These are phyloP conservation scores for Sturmia bella DNA, from an alignment of 2,888 invertebrate genomes.

Conservation along the genomic window DNA sequence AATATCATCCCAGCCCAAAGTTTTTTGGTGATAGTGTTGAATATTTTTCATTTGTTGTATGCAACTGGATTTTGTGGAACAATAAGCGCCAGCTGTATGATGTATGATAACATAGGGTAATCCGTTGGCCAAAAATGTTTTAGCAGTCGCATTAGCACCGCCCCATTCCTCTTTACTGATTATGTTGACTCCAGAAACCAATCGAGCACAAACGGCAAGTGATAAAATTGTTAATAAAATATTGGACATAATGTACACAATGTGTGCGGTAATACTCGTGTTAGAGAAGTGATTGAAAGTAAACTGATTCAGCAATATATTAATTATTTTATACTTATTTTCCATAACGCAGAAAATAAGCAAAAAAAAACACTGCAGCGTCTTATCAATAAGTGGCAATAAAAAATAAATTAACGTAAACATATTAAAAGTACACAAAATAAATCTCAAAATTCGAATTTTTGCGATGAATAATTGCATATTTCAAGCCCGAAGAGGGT, in stretches of 20 bases:
- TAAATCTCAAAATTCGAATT: conserved; percentile 15
- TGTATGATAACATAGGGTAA: conserved; percentile 83
- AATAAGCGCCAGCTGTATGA: conserved; percentile 84
- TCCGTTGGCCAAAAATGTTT: conserved; percentile 60
- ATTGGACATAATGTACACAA: conserved; percentile 56
- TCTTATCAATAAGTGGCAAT: conserved; percentile 24
- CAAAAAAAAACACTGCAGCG: conserved; percentile 7
- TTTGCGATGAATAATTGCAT: neutral
- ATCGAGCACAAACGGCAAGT: conserved; percentile 51
- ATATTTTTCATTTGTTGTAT: conserved; percentile 72
- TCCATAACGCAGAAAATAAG: conserved; percentile 1
- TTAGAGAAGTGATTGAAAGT: neutral
- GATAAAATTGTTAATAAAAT: conserved; percentile 45
- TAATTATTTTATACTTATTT: conserved; percentile 36
- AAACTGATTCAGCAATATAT: conserved; percentile 7
- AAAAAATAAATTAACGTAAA: conserved; percentile 11
- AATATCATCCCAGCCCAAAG: conserved; percentile 74
- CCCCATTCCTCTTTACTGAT: conserved; percentile 73
- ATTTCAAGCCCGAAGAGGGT: conserved; percentile 2
- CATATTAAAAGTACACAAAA: conserved; percentile 12
- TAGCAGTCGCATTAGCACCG: conserved; percentile 73
- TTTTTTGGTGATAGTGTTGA: conserved; percentile 73
- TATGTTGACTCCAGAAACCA: conserved; percentile 66
- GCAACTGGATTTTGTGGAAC: conserved; percentile 70
- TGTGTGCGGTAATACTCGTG: too few species aligned